phyloP scores from a whole-genome alignment of 1,140 invertebrate genomes.

The Bathynomus jamesi region DNA sequence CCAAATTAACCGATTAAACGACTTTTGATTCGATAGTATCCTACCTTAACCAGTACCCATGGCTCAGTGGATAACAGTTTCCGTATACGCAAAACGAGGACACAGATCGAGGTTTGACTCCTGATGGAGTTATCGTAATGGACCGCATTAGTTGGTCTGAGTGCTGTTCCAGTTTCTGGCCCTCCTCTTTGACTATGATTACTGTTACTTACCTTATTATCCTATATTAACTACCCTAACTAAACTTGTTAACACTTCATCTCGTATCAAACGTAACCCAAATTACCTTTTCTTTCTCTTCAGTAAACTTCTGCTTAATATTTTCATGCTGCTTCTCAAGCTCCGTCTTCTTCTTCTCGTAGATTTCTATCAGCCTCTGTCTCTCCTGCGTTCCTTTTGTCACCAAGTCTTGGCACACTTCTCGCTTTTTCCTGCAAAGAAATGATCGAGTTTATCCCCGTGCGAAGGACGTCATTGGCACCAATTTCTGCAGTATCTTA shows the following conservation, averaged over 20 bases:
- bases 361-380: slow-evolving; percentile 58
- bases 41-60: no score
- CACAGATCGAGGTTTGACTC: background rate
- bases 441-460: background rate
- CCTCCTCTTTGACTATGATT: no score
- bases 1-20: no score
- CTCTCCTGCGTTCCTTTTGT: slow-evolving; percentile 74
- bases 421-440: slow-evolving; percentile 56
- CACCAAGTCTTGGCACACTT: slow-evolving; percentile 64
- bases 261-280: background rate
- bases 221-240: no score
- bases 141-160: background rate
- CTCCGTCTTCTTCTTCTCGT: slow-evolving; percentile 64
- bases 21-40: no score
- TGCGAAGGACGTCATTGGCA: no score
- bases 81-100: background rate
- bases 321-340: slow-evolving; percentile 67
- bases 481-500: background rate
- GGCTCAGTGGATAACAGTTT: no score
- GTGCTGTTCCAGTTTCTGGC: background rate
- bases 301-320: slow-evolving; percentile 58
- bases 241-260: no score
- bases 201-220: no score
- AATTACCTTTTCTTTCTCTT: slow-evolving; percentile 50
- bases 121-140: background rate